Percentiles rank a stretch among this genome's conserved stretches.
Evolutionary conservation across 2,113 vertebrate genomes (phyloP).

Genomic region (Emberiza fucata): DNA sequence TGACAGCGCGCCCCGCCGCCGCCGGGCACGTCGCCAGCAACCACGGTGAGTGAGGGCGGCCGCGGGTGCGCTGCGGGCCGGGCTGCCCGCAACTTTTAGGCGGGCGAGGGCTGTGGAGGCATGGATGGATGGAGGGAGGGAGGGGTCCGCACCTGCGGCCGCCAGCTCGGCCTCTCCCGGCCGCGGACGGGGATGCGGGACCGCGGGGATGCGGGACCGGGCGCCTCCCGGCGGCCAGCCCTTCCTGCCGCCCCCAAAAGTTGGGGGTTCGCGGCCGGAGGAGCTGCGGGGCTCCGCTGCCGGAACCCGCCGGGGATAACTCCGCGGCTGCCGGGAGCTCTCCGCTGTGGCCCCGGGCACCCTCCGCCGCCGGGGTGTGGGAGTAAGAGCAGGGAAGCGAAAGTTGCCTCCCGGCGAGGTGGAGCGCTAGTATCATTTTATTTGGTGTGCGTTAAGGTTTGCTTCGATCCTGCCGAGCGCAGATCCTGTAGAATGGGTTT

Average conservation of each 20-base stretch:
- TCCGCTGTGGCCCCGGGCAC: accelerated
- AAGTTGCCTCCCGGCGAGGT: not conserved
- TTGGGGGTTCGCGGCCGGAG: not conserved
- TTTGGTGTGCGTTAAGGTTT: not conserved
- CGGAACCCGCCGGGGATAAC: not conserved
- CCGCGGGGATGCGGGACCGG: not conserved
- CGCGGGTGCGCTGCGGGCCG: not conserved
- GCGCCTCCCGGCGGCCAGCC: not conserved
- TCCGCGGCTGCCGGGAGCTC: not conserved
- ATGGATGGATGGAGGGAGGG: not conserved
- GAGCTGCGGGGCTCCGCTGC: not conserved
- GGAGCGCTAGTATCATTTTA: not conserved
- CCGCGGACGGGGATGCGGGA: not conserved
- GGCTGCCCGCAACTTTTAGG: not conserved
- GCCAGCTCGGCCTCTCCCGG: not conserved
- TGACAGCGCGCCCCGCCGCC: slow-evolving; percentile 58
- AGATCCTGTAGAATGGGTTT: not conserved
- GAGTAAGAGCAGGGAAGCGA: accelerated
- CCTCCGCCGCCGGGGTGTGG: accelerated
- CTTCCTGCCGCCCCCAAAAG: not conserved
- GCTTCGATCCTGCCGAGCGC: not conserved
- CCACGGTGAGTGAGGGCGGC: slow-evolving; percentile 68
- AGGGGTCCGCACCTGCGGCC: not conserved
- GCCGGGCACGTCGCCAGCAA: slow-evolving; percentile 70
- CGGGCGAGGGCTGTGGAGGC: not conserved